Evolutionary conservation across 2,113 vertebrate species (phyloP).

Genomic region (Aldabrachelys gigantea): DNA sequence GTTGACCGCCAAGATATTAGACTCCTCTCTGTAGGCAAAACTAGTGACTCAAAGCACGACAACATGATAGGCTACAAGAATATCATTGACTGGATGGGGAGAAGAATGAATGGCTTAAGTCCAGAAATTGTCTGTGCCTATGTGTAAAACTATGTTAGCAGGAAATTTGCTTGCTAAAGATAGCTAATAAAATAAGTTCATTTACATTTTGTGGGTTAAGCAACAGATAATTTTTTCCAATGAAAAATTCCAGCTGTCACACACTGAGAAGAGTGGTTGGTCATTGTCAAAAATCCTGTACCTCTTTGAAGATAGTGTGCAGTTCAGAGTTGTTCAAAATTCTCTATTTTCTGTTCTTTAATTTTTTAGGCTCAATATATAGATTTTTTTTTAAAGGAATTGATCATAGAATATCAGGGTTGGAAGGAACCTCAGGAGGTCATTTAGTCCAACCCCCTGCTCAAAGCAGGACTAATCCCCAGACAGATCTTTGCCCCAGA

Average conservation of each 20-base stretch:
- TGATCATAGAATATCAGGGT: not conserved
- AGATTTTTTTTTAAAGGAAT: not conserved
- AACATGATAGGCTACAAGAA: slow-evolving; percentile 42
- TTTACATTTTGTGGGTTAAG: slow-evolving; percentile 57
- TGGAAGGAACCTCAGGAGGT: too few relatives aligned
- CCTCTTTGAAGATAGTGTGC: not conserved
- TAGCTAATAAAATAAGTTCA: slow-evolving; percentile 37
- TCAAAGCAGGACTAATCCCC: too few relatives aligned
- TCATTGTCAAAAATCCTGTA: not conserved
- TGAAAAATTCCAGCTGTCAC: slow-evolving; percentile 4
- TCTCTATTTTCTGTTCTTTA: not conserved
- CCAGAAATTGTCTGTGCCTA: slow-evolving; percentile 55
- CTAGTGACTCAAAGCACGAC: slow-evolving; percentile 30
- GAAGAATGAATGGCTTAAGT: slow-evolving; percentile 48
- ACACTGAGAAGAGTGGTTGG: not conserved
- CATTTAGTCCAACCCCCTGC: too few relatives aligned
- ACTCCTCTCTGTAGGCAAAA: slow-evolving; percentile 25
- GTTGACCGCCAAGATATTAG: slow-evolving; percentile 7
- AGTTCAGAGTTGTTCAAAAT: not conserved
- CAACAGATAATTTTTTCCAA: slow-evolving; percentile 27
- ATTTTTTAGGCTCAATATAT: not conserved
- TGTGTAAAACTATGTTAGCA: slow-evolving; percentile 35
- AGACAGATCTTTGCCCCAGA: too few relatives aligned
- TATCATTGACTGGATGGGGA: slow-evolving; percentile 12
- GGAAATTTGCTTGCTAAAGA: slow-evolving; percentile 23